Conservation (phyloP, 2,113 vertebrate species). For the Gopherus flavomarginatus region DNA sequence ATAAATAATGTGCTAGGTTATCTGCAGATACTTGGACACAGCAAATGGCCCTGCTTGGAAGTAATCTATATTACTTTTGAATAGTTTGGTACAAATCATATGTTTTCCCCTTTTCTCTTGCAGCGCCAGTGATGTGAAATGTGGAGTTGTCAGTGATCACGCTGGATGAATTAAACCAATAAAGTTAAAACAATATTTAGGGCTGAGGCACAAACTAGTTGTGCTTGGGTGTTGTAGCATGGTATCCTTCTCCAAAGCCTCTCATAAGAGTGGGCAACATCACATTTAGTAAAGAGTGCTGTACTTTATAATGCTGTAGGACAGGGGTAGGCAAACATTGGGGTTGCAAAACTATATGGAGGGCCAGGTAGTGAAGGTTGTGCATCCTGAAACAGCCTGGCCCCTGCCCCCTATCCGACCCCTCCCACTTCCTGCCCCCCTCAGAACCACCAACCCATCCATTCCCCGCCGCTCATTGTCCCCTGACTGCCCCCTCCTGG, state of each 20-base stretch:
- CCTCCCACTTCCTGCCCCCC: too few relatives aligned
- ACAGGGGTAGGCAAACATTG: too few relatives aligned
- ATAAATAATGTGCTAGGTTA: constrained; percentile 61
- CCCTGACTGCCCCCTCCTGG: too few relatives aligned
- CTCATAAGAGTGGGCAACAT: neutral
- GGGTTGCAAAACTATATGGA: too few relatives aligned
- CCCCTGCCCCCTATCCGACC: too few relatives aligned
- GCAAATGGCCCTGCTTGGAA: constrained; percentile 72
- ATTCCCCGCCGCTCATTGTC: too few relatives aligned
- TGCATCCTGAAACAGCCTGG: too few relatives aligned
- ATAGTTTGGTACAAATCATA: constrained; percentile 68
- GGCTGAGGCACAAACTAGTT: neutral
- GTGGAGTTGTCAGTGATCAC: constrained; percentile 12
- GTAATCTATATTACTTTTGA: constrained; percentile 63
- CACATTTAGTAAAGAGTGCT: neutral
- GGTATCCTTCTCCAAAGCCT: neutral
- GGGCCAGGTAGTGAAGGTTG: too few relatives aligned
- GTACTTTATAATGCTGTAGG: neutral
- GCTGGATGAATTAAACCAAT: constrained; percentile 28
- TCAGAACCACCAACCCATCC: too few relatives aligned
- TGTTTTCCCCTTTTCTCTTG: constrained; percentile 31
- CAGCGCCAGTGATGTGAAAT: constrained; percentile 36
- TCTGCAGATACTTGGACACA: constrained; percentile 41
- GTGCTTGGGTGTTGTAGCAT: neutral
- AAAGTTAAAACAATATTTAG: neutral